phyloP scores from a whole-genome alignment of 2,113 vertebrate species.

The Etheostoma cragini region DNA sequence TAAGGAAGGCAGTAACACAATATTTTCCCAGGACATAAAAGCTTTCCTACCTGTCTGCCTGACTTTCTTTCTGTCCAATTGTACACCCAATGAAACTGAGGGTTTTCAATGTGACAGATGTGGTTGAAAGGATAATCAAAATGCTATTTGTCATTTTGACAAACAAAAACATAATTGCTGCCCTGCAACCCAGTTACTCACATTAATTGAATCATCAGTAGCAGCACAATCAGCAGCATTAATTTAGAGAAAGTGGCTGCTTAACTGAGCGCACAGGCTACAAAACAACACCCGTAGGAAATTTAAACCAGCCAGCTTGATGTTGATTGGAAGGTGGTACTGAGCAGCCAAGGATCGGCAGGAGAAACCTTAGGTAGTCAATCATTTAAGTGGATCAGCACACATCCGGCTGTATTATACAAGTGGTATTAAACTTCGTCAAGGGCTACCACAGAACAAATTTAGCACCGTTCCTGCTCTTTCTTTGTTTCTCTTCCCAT shows the following conservation, averaged over 20 bases:
- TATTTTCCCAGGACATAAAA: constrained; percentile 23
- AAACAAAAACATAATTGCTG: constrained; percentile 50
- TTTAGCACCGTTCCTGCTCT: not conserved
- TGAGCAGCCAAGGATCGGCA: constrained; percentile 23
- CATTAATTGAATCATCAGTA: constrained; percentile 55
- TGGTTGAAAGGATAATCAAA: constrained; percentile 39
- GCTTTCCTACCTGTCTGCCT: not conserved
- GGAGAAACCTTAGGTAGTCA: constrained; percentile 41
- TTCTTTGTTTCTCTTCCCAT: not conserved
- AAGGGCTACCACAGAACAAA: not conserved
- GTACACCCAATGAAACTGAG: constrained; percentile 10
- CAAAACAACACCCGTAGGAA: constrained; percentile 39
- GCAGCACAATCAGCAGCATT: constrained; percentile 39
- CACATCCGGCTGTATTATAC: constrained; percentile 47
- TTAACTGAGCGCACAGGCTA: constrained; percentile 32
- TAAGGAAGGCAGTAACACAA: constrained; percentile 17
- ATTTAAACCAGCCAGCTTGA: constrained; percentile 34
- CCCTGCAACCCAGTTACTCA: constrained; percentile 47
- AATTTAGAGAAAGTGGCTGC: constrained; percentile 58
- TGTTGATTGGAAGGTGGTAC: constrained; percentile 31
- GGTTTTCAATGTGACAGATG: constrained; percentile 26
- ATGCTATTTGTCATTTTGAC: constrained; percentile 56
- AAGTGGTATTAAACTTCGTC: constrained; percentile 33
- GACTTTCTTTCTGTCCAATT: not conserved
- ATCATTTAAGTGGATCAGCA: constrained; percentile 49